Conservation (phyloP, 2,797 vertebrate species). For the Crocidura indochinensis region DNA sequence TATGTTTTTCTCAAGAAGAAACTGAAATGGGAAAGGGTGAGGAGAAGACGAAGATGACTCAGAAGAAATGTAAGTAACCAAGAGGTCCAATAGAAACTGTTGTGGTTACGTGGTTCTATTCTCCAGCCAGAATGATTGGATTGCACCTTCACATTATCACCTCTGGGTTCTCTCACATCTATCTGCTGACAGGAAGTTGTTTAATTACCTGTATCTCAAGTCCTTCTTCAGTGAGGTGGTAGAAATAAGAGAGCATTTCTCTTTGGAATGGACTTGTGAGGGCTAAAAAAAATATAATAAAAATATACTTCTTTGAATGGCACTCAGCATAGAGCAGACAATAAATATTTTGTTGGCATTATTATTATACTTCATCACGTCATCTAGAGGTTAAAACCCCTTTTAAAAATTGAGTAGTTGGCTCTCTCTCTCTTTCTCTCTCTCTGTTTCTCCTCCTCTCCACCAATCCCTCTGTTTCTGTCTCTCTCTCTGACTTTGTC, state of each 20-base stretch:
- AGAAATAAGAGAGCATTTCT: slow-evolving; percentile 60
- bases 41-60: neutral
- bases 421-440: no score
- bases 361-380: slow-evolving; percentile 62
- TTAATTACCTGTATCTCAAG: slow-evolving; percentile 43
- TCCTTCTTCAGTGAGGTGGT: neutral
- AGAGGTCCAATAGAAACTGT: neutral
- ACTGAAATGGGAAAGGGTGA: slow-evolving; percentile 26
- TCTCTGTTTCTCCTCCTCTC: no score
- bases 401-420: slow-evolving; percentile 78
- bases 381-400: slow-evolving; percentile 70
- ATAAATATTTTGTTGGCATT: slow-evolving; percentile 75
- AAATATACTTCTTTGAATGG: slow-evolving; percentile 60
- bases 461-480: rapidly evolving
- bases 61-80: neutral
- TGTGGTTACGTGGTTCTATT: neutral
- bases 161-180: neutral
- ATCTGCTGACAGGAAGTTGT: slow-evolving; percentile 24
- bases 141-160: slow-evolving; percentile 14
- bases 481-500: no score
- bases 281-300: slow-evolving; percentile 69
- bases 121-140: neutral
- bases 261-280: slow-evolving; percentile 39
- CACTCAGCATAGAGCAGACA: slow-evolving; percentile 47
- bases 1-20: slow-evolving; percentile 45